phyloP scores from a whole-genome alignment of 2,888 invertebrate genomes.

The Blastobasis adustella region DNA sequence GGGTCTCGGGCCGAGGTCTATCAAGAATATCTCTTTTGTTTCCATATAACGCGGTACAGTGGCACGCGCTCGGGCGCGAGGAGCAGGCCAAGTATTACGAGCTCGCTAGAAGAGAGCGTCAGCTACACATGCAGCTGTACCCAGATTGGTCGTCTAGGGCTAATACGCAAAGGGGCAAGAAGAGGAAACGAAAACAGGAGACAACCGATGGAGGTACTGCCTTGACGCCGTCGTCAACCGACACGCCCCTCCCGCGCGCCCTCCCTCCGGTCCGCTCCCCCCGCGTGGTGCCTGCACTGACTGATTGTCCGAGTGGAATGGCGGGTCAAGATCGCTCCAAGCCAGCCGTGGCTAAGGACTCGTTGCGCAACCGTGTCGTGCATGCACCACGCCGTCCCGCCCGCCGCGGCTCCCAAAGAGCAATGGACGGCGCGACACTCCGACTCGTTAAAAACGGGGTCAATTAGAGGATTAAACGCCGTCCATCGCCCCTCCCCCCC shows the following conservation, averaged over 20 bases:
- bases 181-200: constrained; percentile 99
- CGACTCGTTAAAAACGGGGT: constrained; percentile 60
- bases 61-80: constrained; percentile 99
- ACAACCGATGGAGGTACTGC: constrained; percentile 96
- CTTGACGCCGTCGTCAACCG: constrained; percentile 58
- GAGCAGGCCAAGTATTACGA: constrained; percentile 99
- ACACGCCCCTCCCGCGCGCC: constrained; percentile 15
- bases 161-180: constrained; percentile 99
- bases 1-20: constrained; percentile 45
- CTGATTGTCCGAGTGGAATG: too few species aligned
- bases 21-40: constrained; percentile 70
- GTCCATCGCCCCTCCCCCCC: constrained; percentile 44
- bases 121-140: constrained; percentile 99
- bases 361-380: too few species aligned
- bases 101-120: constrained; percentile 98
- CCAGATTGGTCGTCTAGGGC: constrained; percentile 99
- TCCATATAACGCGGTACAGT: constrained; percentile 81
- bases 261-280: constrained; percentile 1
- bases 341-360: background rate
- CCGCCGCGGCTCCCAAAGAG: constrained; percentile 22
- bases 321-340: constrained; percentile 13
- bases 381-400: background rate
- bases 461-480: constrained; percentile 66
- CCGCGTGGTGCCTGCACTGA: too few species aligned
- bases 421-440: constrained; percentile 47